Conservation (phyloP, 1,140 invertebrate genomes). For the Musca vetustissima region DNA sequence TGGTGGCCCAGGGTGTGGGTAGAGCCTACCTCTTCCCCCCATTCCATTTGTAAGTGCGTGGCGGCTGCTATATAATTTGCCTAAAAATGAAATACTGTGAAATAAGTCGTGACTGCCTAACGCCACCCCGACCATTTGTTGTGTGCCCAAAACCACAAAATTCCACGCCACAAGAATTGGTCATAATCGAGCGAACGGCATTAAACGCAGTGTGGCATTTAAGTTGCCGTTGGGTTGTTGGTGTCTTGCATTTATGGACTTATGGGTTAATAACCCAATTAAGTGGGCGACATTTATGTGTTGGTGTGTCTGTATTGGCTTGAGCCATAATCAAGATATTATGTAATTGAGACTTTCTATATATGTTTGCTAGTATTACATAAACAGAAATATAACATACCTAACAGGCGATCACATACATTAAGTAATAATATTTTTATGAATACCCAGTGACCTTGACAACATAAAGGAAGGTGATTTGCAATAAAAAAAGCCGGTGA, state of each 20-base stretch:
- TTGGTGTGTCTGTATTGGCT: not conserved
- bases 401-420: too few relatives aligned
- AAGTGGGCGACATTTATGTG: not conserved
- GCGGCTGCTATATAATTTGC: slow-evolving; percentile 15
- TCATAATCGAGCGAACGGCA: not conserved
- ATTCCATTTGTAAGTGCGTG: slow-evolving; percentile 9
- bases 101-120: slow-evolving; percentile 15
- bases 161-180: not conserved
- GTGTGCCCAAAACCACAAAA: too few relatives aligned
- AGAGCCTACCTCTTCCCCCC: not conserved
- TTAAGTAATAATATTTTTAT: too few relatives aligned
- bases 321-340: not conserved
- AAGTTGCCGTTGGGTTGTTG: not conserved
- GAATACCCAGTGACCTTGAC: not conserved
- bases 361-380: slow-evolving; percentile 31
- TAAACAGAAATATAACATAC: too few relatives aligned
- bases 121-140: too few relatives aligned
- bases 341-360: slow-evolving; percentile 7
- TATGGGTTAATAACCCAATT: slow-evolving; percentile 22
- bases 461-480: too few relatives aligned
- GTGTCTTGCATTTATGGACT: slow-evolving; percentile 10
- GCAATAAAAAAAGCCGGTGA: too few relatives aligned
- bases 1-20: too few relatives aligned
- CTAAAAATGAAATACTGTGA: slow-evolving; percentile 11
- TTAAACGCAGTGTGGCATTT: not conserved